Evolutionary conservation across 1,140 invertebrate species (phyloP).

Genomic region (Pseudachorutes palmiensis): DNA sequence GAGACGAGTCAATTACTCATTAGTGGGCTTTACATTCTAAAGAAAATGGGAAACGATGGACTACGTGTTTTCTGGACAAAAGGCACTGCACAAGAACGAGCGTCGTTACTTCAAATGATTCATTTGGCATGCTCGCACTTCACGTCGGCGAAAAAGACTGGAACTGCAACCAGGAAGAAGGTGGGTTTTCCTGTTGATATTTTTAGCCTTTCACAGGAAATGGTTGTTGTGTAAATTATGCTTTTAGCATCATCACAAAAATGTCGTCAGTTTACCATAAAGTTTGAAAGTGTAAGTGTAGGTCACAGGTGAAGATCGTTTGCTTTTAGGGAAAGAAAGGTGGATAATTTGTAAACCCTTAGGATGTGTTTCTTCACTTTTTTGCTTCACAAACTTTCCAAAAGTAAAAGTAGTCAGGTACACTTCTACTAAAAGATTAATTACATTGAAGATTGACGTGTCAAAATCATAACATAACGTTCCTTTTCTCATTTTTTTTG

Average conservation of each 20-base stretch:
- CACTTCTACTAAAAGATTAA: background rate
- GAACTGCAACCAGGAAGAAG: conserved; percentile 38
- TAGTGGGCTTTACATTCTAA: conserved; percentile 35
- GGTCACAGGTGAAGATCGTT: too few species aligned
- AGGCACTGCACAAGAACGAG: conserved; percentile 29
- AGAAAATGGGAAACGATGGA: conserved; percentile 32
- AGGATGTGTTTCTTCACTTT: conserved; percentile 15
- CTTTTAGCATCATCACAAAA: too few species aligned
- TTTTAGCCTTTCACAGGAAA: too few species aligned
- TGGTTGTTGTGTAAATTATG: too few species aligned
- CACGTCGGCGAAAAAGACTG: conserved; percentile 35
- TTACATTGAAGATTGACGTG: too few species aligned
- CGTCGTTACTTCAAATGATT: conserved; percentile 36
- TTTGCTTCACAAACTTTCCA: conserved; percentile 21
- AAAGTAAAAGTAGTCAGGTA: conserved; percentile 24
- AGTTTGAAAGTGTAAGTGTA: too few species aligned
- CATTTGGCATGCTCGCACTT: conserved; percentile 34
- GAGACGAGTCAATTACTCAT: conserved; percentile 35
- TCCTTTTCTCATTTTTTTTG: conserved; percentile 14
- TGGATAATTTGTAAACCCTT: too few species aligned
- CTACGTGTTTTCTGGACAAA: conserved; percentile 28
- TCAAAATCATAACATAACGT: background rate
- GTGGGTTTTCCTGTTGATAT: too few species aligned
- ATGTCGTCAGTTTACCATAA: too few species aligned
- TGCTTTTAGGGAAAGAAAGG: background rate